Percentiles rank a stretch among this genome's conserved stretches.
Evolutionary conservation across 2,888 invertebrate genomes (phyloP).

Genomic region (Tridacna gigas): DNA sequence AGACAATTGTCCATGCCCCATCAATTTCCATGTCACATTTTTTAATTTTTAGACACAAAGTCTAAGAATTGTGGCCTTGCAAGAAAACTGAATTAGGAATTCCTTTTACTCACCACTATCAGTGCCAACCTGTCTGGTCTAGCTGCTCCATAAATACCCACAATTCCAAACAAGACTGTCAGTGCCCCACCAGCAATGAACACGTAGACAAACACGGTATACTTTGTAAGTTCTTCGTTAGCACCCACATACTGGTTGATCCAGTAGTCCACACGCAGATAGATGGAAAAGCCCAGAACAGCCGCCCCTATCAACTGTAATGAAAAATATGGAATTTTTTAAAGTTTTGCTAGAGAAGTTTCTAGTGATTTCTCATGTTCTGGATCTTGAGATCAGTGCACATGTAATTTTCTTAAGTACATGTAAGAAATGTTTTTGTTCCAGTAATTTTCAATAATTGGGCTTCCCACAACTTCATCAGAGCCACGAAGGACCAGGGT

Average conservation of each 20-base stretch:
- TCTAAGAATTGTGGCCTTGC: too few species aligned
- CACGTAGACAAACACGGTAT: slow-evolving; percentile 74
- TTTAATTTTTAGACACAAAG: too few species aligned
- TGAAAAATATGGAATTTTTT: slow-evolving; percentile 9
- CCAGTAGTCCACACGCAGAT: slow-evolving; percentile 79
- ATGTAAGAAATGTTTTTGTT: too few species aligned
- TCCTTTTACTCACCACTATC: slow-evolving; percentile 69
- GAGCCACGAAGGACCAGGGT: too few species aligned
- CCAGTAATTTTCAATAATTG: too few species aligned
- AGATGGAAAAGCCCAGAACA: slow-evolving; percentile 77
- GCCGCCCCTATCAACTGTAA: slow-evolving; percentile 77
- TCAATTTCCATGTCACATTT: too few species aligned
- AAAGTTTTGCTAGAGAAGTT: neutral
- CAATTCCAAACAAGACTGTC: slow-evolving; percentile 72
- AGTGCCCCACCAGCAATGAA: slow-evolving; percentile 72
- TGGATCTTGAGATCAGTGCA: too few species aligned
- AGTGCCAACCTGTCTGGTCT: slow-evolving; percentile 71
- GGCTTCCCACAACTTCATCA: too few species aligned
- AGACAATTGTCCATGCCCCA: too few species aligned
- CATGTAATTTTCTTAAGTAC: too few species aligned
- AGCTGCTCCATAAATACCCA: slow-evolving; percentile 77
- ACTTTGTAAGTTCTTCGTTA: slow-evolving; percentile 71
- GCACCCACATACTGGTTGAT: slow-evolving; percentile 75
- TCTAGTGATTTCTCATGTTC: neutral
- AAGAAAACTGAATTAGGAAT: neutral